These are phyloP conservation scores for Girardinus metallicus DNA, from an alignment of 2,797 vertebrate species.

Conservation along the genomic window DNA sequence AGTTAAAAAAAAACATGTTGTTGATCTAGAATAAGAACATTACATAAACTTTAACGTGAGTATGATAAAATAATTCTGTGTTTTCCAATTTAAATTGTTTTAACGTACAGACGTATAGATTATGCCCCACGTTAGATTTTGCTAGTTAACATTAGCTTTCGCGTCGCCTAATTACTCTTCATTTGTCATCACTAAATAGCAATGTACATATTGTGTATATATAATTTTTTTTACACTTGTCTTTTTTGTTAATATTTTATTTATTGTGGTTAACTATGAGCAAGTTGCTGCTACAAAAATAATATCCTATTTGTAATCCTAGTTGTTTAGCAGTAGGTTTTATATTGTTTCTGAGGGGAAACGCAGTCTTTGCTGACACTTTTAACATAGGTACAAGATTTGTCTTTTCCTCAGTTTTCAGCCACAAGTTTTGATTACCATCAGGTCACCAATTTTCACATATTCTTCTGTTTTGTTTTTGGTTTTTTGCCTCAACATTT, in stretches of 20 bases:
- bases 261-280: not conserved
- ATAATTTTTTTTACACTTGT: not conserved
- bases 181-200: not conserved
- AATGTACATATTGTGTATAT: not conserved
- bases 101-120: not conserved
- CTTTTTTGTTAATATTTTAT: not conserved
- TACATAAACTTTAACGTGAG: constrained; percentile 22
- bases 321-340: not conserved
- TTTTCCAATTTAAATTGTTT: fast-evolving
- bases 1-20: not conserved
- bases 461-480: not conserved
- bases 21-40: not conserved
- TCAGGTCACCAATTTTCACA: not conserved
- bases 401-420: not conserved
- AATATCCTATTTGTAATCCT: not conserved
- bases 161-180: not conserved
- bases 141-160: constrained; percentile 23
- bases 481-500: constrained; percentile 4
- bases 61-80: fast-evolving
- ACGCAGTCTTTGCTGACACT: not conserved
- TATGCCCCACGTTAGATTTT: constrained; percentile 9
- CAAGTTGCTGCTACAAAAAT: not conserved
- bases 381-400: not conserved
- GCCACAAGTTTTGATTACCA: not conserved
- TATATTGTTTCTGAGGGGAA: not conserved